phyloP scores from a whole-genome alignment of 2,888 invertebrate species.

The Electrophaes corylata region DNA sequence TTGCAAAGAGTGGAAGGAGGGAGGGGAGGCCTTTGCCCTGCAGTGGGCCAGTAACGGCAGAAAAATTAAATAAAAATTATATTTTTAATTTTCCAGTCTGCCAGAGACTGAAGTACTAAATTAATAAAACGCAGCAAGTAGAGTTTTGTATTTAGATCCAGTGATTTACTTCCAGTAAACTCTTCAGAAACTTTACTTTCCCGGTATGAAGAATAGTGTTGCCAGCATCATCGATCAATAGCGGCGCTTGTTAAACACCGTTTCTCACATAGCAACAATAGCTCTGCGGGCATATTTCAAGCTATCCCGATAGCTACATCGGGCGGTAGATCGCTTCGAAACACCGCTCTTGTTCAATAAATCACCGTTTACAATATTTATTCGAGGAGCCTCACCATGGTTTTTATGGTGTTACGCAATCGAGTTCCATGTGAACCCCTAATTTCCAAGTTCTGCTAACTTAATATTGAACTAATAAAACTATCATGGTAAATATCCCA shows the following conservation, averaged over 20 bases:
- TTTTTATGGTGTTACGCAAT: conserved; percentile 48
- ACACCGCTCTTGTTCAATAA: conserved; percentile 73
- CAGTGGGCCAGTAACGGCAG: too few relatives aligned
- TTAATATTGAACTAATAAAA: too few relatives aligned
- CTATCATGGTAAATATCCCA: too few relatives aligned
- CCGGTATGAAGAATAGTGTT: conserved; percentile 67
- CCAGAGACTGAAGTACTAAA: not conserved
- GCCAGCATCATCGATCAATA: conserved; percentile 72
- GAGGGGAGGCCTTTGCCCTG: too few relatives aligned
- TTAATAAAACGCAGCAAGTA: not conserved
- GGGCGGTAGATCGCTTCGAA: conserved; percentile 69
- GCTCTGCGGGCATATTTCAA: conserved; percentile 81
- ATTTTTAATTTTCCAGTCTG: not conserved
- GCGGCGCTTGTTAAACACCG: conserved; percentile 80
- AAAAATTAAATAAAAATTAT: too few relatives aligned
- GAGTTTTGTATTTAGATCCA: not conserved
- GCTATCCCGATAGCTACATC: conserved; percentile 78
- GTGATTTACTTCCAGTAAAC: conserved; percentile 5
- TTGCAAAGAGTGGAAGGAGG: too few relatives aligned
- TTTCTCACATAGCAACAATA: conserved; percentile 83
- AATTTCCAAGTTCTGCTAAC: conserved; percentile 4
- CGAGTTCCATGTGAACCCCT: conserved; percentile 42
- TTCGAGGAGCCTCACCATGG: conserved; percentile 72
- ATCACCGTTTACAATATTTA: conserved; percentile 83
- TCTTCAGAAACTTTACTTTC: conserved; percentile 54